phyloP scores from a whole-genome alignment of 2,113 vertebrate genomes.

The Microtus richardsoni region DNA sequence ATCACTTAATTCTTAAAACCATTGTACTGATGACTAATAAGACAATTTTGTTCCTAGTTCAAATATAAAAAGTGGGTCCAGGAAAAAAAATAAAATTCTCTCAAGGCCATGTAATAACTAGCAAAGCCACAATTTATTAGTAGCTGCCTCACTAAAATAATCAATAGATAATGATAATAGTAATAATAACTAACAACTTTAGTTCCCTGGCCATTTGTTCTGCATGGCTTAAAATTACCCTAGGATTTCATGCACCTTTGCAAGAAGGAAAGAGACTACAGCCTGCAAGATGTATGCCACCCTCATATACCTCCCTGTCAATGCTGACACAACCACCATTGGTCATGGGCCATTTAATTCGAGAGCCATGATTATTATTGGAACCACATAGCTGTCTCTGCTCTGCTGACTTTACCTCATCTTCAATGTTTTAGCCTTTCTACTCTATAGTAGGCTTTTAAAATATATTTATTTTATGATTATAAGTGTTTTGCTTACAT shows the following conservation, averaged over 20 bases:
- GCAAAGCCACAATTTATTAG: background rate
- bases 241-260: background rate
- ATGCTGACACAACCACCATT: background rate
- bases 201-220: background rate
- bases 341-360: background rate
- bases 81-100: background rate
- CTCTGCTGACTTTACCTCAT: background rate
- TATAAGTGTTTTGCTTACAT: background rate
- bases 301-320: background rate
- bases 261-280: background rate
- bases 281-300: background rate
- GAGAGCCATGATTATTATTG: too few relatives aligned
- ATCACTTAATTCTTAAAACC: background rate
- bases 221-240: background rate
- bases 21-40: conserved; percentile 1
- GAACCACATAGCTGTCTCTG: background rate
- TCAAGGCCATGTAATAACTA: background rate
- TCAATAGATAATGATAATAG: background rate
- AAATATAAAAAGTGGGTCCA: background rate
- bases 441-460: background rate
- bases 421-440: background rate
- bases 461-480: background rate
- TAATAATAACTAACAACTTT: background rate
- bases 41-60: conserved; percentile 30
- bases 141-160: conserved; percentile 1